Evolutionary conservation across 2,113 vertebrate genomes (phyloP).

Genomic region (Cyphomyrus discorhynchus): DNA sequence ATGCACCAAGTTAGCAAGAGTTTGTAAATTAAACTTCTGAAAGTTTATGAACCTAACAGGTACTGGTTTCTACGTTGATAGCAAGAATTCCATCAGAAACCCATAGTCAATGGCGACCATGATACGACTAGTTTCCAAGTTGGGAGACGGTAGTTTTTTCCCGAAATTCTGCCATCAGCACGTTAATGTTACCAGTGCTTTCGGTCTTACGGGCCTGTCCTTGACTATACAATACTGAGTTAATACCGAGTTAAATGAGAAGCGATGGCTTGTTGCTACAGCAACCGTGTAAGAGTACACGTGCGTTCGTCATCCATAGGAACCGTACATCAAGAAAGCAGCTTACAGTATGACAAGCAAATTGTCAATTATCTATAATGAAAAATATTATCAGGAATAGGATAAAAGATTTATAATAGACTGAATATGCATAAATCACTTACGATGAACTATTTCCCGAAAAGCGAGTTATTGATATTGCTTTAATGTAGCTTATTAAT

Average conservation of each 20-base stretch:
- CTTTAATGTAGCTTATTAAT: neutral
- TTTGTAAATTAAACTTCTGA: neutral
- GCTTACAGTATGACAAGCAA: neutral
- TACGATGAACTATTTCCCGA: neutral
- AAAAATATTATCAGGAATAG: neutral
- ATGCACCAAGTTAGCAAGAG: neutral
- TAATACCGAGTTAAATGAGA: neutral
- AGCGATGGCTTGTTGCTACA: constrained; percentile 4
- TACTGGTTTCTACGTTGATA: neutral
- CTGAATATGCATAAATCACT: neutral
- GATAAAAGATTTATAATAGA: neutral
- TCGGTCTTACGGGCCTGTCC: neutral
- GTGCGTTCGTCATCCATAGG: neutral
- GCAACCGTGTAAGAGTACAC: neutral
- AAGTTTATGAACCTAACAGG: neutral
- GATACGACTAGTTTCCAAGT: neutral
- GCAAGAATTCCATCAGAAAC: neutral
- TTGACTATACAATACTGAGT: neutral
- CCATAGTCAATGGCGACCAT: neutral
- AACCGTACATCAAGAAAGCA: neutral
- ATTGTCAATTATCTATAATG: neutral
- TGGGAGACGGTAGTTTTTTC: neutral
- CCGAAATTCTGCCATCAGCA: neutral
- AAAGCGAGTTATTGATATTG: neutral
- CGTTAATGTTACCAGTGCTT: neutral